Percentiles rank a stretch among this genome's conserved stretches.
Conservation (phyloP, 2,113 vertebrate species). For the Alligator mississippiensis region DNA sequence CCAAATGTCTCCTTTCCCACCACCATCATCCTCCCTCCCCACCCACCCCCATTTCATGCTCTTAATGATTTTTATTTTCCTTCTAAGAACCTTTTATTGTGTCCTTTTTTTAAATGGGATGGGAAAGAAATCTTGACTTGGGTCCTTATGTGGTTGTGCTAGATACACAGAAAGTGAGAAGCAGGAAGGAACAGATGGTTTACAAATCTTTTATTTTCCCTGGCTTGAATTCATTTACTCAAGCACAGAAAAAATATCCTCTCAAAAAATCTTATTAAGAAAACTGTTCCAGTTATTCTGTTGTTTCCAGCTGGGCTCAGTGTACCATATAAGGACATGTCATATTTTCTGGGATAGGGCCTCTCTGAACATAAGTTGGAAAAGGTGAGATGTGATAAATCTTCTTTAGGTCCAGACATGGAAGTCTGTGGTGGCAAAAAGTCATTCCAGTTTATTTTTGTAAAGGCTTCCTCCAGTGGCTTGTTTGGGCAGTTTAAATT, state of each 20-base stretch:
- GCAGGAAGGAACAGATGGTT: neutral
- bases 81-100: neutral
- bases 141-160: neutral
- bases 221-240: neutral
- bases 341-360: neutral
- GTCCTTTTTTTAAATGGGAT: neutral
- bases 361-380: neutral
- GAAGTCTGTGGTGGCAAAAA: slow-evolving; percentile 1
- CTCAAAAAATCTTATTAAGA: neutral
- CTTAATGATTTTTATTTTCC: neutral
- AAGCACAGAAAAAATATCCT: neutral
- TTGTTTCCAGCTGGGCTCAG: slow-evolving; percentile 10
- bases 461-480: neutral
- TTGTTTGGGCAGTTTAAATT: neutral
- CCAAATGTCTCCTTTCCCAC: neutral
- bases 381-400: slow-evolving; percentile 32
- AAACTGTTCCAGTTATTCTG: neutral
- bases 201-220: slow-evolving; percentile 12
- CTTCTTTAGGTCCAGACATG: slow-evolving; percentile 5
- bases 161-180: neutral
- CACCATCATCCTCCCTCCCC: neutral
- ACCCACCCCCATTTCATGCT: neutral
- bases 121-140: neutral
- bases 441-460: slow-evolving; percentile 11
- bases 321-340: neutral